Base-by-base conservation (phyloP, 1,140 invertebrate species). In the Ceratosolen solmsi region DNA sequence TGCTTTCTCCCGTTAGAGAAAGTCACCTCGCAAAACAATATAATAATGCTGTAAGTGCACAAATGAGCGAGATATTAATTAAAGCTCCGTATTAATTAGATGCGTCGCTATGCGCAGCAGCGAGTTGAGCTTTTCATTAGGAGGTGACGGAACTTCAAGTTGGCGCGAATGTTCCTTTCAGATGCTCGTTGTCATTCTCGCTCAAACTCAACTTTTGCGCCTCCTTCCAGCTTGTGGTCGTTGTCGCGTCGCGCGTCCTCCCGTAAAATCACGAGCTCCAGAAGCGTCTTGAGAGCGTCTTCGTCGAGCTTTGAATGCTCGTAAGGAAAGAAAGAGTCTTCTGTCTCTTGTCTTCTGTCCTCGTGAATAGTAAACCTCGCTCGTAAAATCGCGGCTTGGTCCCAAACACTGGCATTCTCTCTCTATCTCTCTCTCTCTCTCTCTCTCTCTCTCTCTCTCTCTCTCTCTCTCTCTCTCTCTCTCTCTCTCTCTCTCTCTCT, bases 381-480 rank as follows among this genome's bases (percentile, higher is more conserved):
- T 84, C 84, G 85, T 85, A 85, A 88, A 89, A 86, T 89, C 86
- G 84, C 84, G 85, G 83, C 84, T 84, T 84, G 83, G 36, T 56
- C 30, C 46, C 27, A n/a, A 56, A 27, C n/a, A 25, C 71, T 4
- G 17, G 13, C 25, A 4, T n/a, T 86, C 84, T 27, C n/a, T 51
- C 13, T 46, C 41, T 13, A n/a, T 85, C 84, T 60, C 20, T 58
- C 15, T n/a, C n/a, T 20, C n/a, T 11, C 68, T 25, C 70, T 41
- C 80, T 83, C n/a, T n/a, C n/a, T n/a, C n/a, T n/a, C n/a, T n/a
- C n/a, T n/a, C n/a, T n/a, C n/a, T n/a, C n/a, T n/a, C n/a, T n/a
- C n/a, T n/a, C n/a, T n/a, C n/a, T n/a, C n/a, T n/a, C n/a, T n/a
- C n/a, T n/a, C n/a, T n/a, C n/a, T n/a, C n/a, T n/a, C n/a, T n/a